Evolutionary conservation across 2,113 vertebrate species (phyloP).

Genomic region (Cromileptes altivelis): DNA sequence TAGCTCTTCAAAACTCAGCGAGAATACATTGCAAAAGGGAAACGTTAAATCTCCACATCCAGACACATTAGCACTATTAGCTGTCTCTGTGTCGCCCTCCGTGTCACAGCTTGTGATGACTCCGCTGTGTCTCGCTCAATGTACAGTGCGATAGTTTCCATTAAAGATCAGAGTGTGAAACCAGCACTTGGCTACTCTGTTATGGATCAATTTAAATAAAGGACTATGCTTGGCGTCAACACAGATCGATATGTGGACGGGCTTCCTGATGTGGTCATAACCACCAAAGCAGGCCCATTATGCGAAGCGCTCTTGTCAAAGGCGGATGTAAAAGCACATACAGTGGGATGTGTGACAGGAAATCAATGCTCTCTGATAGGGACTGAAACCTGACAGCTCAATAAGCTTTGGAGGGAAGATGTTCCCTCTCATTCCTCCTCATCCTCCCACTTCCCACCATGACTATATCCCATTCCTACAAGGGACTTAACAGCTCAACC

Average conservation of each 20-base stretch:
- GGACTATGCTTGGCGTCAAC: slow-evolving; percentile 59
- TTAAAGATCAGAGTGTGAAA: slow-evolving; percentile 67
- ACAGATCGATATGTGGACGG: slow-evolving; percentile 69
- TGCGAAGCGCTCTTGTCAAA: slow-evolving; percentile 37
- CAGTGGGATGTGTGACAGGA: slow-evolving; percentile 64
- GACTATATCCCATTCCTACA: slow-evolving; percentile 54
- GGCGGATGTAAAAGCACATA: slow-evolving; percentile 43
- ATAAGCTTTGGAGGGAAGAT: slow-evolving; percentile 66
- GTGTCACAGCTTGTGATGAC: slow-evolving; percentile 30
- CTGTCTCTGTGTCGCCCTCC: slow-evolving; percentile 15
- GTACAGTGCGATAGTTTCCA: slow-evolving; percentile 41
- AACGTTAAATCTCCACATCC: slow-evolving; percentile 42
- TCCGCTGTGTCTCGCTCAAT: slow-evolving; percentile 12
- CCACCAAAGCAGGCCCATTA: slow-evolving; percentile 60
- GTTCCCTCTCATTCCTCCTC: slow-evolving; percentile 36
- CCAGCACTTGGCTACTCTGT: slow-evolving; percentile 43
- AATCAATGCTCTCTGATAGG: slow-evolving; percentile 72
- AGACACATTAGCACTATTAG: slow-evolving; percentile 38
- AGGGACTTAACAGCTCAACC: slow-evolving; percentile 70
- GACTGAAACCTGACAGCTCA: slow-evolving; percentile 79
- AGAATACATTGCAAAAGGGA: slow-evolving; percentile 30
- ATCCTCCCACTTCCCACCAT: slow-evolving; percentile 22
- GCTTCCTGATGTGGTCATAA: slow-evolving; percentile 68
- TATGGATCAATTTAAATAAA: slow-evolving; percentile 72
- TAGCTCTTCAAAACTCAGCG: slow-evolving; percentile 46